Conservation (phyloP, 2,797 vertebrate species). For the Adrianichthys oophorus region DNA sequence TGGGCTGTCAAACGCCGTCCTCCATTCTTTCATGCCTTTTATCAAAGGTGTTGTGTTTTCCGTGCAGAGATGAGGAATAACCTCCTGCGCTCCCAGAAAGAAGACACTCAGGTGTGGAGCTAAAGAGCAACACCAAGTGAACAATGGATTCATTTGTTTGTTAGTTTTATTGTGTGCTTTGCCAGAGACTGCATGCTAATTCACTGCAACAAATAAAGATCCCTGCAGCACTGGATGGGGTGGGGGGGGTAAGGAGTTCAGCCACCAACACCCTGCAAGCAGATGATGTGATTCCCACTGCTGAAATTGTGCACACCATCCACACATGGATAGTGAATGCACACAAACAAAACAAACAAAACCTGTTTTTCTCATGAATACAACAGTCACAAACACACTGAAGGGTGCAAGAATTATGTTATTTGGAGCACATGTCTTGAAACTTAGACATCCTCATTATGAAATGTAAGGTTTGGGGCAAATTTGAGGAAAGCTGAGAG, state of each 20-base stretch:
- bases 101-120: slow-evolving; percentile 23
- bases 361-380: too few species aligned
- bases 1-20: slow-evolving; percentile 22
- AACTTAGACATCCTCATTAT: too few species aligned
- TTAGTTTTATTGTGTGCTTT: slow-evolving; percentile 26
- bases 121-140: slow-evolving; percentile 23
- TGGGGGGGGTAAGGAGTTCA: slow-evolving; percentile 3
- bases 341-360: too few species aligned
- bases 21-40: slow-evolving; percentile 36
- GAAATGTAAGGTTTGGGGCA: too few species aligned
- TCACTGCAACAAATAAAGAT: slow-evolving; percentile 59
- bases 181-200: slow-evolving; percentile 34
- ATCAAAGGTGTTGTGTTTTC: slow-evolving; percentile 51
- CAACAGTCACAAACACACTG: too few species aligned
- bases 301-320: slow-evolving; percentile 18
- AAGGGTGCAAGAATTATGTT: too few species aligned
- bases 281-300: slow-evolving; percentile 61
- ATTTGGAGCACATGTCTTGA: too few species aligned
- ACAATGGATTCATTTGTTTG: slow-evolving; percentile 40
- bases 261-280: slow-evolving; percentile 35
- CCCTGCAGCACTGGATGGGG: slow-evolving; percentile 24
- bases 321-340: not conserved
- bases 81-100: slow-evolving; percentile 44
- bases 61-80: slow-evolving; percentile 53
- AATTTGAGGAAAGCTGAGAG: too few species aligned